Percentiles rank a stretch among this genome's conserved stretches.
Evolutionary conservation across 1,140 invertebrate genomes (phyloP).

Genomic region (Rhagoletis pomonella): DNA sequence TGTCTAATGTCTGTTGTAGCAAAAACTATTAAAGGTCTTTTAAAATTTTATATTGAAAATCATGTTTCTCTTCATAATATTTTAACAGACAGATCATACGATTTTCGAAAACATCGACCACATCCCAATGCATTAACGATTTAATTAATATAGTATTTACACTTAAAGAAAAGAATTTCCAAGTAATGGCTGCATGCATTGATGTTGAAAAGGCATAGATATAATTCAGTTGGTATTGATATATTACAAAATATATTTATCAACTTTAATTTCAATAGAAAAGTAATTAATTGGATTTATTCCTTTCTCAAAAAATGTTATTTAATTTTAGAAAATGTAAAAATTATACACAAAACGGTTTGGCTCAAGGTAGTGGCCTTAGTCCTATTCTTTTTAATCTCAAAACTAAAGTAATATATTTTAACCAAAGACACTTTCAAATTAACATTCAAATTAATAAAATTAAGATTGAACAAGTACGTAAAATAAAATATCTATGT

Average conservation of each 20-base stretch:
- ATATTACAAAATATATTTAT: too few species aligned
- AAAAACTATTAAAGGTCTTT: too few species aligned
- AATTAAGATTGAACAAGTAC: not conserved
- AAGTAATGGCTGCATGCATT: not conserved
- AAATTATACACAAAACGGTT: not conserved
- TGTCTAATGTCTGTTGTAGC: too few species aligned
- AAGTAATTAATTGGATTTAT: too few species aligned
- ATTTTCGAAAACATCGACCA: slow-evolving; percentile 11
- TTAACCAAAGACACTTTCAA: not conserved
- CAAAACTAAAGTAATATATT: slow-evolving; percentile 16
- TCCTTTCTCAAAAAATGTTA: too few species aligned
- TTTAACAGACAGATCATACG: slow-evolving; percentile 9
- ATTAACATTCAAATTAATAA: not conserved
- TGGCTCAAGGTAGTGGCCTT: slow-evolving; percentile 21
- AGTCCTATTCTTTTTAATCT: not conserved
- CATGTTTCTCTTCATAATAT: not conserved
- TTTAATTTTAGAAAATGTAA: not conserved
- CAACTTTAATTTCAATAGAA: too few species aligned
- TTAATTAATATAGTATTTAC: not conserved
- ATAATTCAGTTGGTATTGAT: too few species aligned
- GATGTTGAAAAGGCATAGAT: too few species aligned
- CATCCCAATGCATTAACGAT: slow-evolving; percentile 1
- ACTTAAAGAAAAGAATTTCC: too few species aligned
- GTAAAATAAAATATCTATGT: not conserved
- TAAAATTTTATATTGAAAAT: too few species aligned